phyloP scores from a whole-genome alignment of 2,888 invertebrate species.

The Spisula subtruncata region DNA sequence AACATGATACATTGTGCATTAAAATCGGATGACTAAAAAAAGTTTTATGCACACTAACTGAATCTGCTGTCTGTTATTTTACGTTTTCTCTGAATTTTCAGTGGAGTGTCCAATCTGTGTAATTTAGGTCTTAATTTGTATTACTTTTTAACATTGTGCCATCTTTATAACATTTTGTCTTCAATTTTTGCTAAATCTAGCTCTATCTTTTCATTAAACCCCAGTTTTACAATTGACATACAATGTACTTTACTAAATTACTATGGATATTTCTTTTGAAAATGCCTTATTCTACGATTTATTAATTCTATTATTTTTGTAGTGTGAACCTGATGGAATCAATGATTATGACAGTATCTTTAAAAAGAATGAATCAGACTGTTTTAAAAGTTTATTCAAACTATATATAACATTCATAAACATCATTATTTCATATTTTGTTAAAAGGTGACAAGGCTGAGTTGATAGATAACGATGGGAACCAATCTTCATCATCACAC shows the following conservation, averaged over 20 bases:
- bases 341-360: too few species aligned
- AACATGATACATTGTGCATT: too few species aligned
- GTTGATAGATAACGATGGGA: conserved; percentile 69
- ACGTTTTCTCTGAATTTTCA: too few species aligned
- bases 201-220: not conserved
- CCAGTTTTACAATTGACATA: too few species aligned
- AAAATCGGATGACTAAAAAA: too few species aligned
- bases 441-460: conserved; percentile 76
- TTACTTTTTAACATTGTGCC: too few species aligned
- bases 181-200: not conserved
- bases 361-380: not conserved
- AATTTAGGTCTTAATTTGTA: too few species aligned
- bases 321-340: not conserved
- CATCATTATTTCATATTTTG: not conserved
- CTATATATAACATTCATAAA: not conserved
- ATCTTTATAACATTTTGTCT: too few species aligned
- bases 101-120: too few species aligned
- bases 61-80: too few species aligned
- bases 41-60: too few species aligned
- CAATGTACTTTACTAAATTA: too few species aligned
- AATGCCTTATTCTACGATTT: not conserved
- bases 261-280: not conserved
- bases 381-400: not conserved
- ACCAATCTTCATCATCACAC: conserved; percentile 60
- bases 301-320: not conserved